Evolutionary conservation across 2,113 vertebrate genomes (phyloP), one percentile per base, ranked within the genome.

Genomic region (Phrynocephalus versicolor): DNA sequence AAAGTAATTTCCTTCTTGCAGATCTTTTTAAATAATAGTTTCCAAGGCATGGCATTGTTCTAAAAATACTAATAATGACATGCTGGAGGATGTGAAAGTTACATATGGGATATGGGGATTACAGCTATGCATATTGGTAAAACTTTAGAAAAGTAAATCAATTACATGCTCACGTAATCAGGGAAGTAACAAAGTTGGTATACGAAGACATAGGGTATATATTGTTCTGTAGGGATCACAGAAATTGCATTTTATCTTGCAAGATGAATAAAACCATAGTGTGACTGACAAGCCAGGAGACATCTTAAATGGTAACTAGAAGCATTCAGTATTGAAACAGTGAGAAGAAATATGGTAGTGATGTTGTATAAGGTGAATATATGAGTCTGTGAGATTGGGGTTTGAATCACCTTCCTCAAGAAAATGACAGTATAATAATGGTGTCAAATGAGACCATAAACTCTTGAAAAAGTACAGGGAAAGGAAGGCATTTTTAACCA

Each of bases 201-300:
- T 83, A 75, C 25, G 85, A 18, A 67, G 62, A 39, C 27, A 85
- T 64, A 15, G 88, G 83, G 72, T 1, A 55, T 15, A 88, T 65
- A 18, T 35, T 85, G 72, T 51, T 69, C 18, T 21, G 72, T 10
- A 79, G 39, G 51, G 87, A 73, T 77, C 2, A 41, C 15, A 67
- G 77, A 85, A 89, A 65, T 25, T 39, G 25, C 2, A 88, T 60
- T 64, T 55, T 65, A 82, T 72, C 27, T 71, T 88, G 65, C 45
- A 85, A 79, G 65, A 85, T 71, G 19, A 65, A 82, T 15, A 64
- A 0, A 85, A 80, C 55, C 67, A 72, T 35, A 39, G 81, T 85
- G 23, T 3, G 73, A 57, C 0, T 78, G 85, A 37, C 55, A 35
- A 81, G 41, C 23, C 23, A 7, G 30, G 82, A 35, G 69, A 83